These are phyloP conservation scores for Ochropleura leucogaster DNA, from an alignment of 2,888 invertebrate genomes.

Conservation along the genomic window DNA sequence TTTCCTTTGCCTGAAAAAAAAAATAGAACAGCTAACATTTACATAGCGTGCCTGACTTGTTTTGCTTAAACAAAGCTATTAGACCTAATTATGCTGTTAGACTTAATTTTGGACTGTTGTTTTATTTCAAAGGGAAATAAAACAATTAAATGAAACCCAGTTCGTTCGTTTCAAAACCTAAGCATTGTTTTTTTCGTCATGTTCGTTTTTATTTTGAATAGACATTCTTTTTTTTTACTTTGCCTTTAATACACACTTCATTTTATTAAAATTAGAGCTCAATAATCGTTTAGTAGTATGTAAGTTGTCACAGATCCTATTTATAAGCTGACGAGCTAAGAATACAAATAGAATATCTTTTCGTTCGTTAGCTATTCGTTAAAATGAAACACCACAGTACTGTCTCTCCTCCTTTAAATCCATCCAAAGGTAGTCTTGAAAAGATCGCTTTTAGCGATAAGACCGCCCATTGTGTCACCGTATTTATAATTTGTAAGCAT, in stretches of 20 bases:
- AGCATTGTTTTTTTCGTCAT: neutral
- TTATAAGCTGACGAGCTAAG: too few relatives aligned
- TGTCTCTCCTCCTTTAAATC: too few relatives aligned
- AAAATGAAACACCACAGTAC: too few relatives aligned
- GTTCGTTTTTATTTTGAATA: conserved; percentile 14
- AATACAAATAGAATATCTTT: too few relatives aligned
- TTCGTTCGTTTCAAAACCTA: neutral
- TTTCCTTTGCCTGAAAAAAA: neutral
- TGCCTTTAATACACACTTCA: neutral
- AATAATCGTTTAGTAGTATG: conserved; percentile 1
- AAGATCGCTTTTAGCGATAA: too few relatives aligned
- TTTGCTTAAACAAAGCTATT: neutral
- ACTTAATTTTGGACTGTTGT: neutral
- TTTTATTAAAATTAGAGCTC: neutral
- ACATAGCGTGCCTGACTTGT: neutral
- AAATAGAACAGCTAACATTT: neutral
- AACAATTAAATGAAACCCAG: neutral
- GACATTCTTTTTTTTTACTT: neutral
- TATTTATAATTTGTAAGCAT: too few relatives aligned
- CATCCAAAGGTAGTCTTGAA: too few relatives aligned
- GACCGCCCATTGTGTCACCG: too few relatives aligned
- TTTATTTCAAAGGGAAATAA: neutral
- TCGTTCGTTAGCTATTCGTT: too few relatives aligned
- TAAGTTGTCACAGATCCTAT: neutral
- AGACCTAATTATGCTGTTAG: neutral